phyloP scores from a whole-genome alignment of 2,797 vertebrate genomes.

The Coranthus polyacanthus region DNA sequence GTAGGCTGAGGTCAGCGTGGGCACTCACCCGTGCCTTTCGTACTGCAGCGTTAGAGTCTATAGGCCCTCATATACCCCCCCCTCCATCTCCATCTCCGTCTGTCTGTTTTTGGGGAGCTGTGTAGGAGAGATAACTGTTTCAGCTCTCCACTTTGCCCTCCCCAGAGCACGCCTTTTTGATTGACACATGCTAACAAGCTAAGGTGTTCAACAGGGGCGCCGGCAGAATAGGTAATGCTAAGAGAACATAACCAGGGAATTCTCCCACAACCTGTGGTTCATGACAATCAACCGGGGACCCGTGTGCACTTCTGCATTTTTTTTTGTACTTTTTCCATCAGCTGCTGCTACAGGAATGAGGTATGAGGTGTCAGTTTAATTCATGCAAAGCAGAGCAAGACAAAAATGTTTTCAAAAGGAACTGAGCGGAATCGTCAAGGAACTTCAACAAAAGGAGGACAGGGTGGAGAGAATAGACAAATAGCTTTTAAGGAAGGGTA shows the following conservation, averaged over 20 bases:
- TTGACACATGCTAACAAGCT: constrained; percentile 85
- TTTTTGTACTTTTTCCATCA: background rate
- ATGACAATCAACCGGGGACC: constrained; percentile 43
- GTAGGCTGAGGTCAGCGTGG: constrained; percentile 48
- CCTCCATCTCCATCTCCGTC: background rate
- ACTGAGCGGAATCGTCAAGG: background rate
- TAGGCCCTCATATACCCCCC: background rate
- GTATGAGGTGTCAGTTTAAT: constrained; percentile 59
- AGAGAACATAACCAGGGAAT: constrained; percentile 70
- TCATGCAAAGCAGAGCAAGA: constrained; percentile 1
- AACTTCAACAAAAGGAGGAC: constrained; percentile 4
- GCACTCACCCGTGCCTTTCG: constrained; percentile 26
- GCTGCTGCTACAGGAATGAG: constrained; percentile 34
- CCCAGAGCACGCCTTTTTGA: constrained; percentile 69
- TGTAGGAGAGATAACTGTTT: constrained; percentile 66
- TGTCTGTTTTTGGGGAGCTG: constrained; percentile 41
- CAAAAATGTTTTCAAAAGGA: constrained; percentile 14
- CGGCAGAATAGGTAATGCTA: constrained; percentile 67
- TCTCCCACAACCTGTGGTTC: constrained; percentile 53
- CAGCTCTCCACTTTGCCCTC: constrained; percentile 64
- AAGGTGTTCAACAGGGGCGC: constrained; percentile 69
- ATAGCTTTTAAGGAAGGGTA: constrained; percentile 3
- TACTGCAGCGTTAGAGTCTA: constrained; percentile 2
- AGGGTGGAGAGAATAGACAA: constrained; percentile 35
- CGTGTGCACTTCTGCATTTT: constrained; percentile 15